phyloP scores from a whole-genome alignment of 2,888 invertebrate species.

The Synanthedon tipuliformis region DNA sequence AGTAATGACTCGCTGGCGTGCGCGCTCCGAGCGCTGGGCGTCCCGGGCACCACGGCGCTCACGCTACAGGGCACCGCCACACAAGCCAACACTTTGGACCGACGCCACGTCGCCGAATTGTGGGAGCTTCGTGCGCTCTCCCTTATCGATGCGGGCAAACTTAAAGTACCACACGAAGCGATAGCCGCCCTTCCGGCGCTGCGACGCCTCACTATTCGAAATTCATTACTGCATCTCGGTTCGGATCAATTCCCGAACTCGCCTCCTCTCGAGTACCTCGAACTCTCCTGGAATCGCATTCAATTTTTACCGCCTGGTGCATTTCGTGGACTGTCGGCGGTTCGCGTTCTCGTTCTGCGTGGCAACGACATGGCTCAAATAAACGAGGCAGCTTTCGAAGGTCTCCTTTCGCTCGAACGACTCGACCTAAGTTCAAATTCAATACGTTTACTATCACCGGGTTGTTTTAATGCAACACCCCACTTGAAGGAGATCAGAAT shows the following conservation, averaged over 20 bases:
- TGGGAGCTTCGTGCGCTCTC: slow-evolving; percentile 1
- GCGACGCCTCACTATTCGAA: slow-evolving; percentile 2
- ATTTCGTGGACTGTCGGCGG: background rate
- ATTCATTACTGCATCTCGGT: slow-evolving; percentile 1
- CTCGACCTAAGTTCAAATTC: slow-evolving; percentile 17
- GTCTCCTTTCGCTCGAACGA: slow-evolving; percentile 9
- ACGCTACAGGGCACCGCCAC: slow-evolving; percentile 71
- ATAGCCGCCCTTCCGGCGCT: slow-evolving; percentile 2
- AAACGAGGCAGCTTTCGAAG: slow-evolving; percentile 11
- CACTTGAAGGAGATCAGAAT: slow-evolving; percentile 1
- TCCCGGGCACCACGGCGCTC: slow-evolving; percentile 70
- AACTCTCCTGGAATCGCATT: slow-evolving; percentile 6
- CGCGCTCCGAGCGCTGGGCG: slow-evolving; percentile 31
- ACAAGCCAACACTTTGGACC: slow-evolving; percentile 70
- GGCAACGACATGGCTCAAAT: slow-evolving; percentile 4
- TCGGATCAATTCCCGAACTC: background rate
- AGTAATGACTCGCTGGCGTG: background rate
- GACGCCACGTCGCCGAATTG: slow-evolving; percentile 40
- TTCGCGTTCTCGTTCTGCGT: background rate
- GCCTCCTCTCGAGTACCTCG: slow-evolving; percentile 3
- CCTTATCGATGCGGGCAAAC: background rate
- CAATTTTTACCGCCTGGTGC: slow-evolving; percentile 9
- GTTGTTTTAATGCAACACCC: slow-evolving; percentile 1
- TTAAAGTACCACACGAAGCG: slow-evolving; percentile 1
- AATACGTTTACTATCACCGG: slow-evolving; percentile 8